Evolutionary conservation across 1,140 invertebrate genomes (phyloP).

Genomic region (Acromyrmex heyeri): DNA sequence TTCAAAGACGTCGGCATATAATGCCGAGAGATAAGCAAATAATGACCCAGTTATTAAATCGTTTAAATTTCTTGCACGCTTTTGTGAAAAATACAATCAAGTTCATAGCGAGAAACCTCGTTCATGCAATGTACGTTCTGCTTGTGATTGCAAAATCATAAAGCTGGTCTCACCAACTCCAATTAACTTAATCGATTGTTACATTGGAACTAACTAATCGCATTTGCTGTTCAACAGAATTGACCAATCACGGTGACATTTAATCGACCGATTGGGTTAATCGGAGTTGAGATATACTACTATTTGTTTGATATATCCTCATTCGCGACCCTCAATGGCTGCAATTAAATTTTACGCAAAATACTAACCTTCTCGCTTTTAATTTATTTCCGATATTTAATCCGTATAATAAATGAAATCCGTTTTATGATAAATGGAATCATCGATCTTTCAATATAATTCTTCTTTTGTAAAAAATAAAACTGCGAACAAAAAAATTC

Average conservation of each 20-base stretch:
- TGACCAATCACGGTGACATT: too few relatives aligned
- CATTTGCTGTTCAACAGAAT: too few relatives aligned
- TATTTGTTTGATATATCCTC: background rate
- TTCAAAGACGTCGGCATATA: slow-evolving; percentile 38
- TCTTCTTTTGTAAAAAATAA: background rate
- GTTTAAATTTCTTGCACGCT: slow-evolving; percentile 5
- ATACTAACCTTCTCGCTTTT: background rate
- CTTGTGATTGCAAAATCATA: background rate
- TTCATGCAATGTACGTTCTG: background rate
- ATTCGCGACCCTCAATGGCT: background rate
- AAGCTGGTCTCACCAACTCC: too few relatives aligned
- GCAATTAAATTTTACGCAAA: background rate
- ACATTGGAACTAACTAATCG: too few relatives aligned
- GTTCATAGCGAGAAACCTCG: background rate
- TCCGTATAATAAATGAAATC: background rate
- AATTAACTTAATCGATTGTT: too few relatives aligned
- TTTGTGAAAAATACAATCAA: slow-evolving; percentile 5
- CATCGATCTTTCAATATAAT: background rate
- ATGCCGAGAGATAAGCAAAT: slow-evolving; percentile 35
- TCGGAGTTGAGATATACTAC: too few relatives aligned
- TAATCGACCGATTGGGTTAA: too few relatives aligned
- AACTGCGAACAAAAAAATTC: background rate
- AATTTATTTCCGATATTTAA: background rate
- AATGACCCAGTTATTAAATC: slow-evolving; percentile 49
- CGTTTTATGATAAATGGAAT: background rate